Evolutionary conservation across 2,113 vertebrate genomes (phyloP).

Genomic region (Oenanthe melanoleuca): DNA sequence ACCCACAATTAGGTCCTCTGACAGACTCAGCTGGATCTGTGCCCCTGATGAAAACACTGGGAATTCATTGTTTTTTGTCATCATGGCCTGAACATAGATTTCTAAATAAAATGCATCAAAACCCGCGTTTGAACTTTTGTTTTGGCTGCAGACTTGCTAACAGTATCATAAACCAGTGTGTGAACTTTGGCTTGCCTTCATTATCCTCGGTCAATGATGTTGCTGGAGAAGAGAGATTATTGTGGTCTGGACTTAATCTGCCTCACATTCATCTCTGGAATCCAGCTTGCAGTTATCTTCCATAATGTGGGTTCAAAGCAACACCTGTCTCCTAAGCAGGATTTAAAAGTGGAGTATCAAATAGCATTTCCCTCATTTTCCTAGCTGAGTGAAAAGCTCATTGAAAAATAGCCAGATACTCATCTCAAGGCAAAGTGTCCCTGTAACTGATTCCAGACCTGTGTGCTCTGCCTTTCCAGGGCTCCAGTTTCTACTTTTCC

Average conservation of each 20-base stretch:
- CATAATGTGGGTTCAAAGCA: constrained; percentile 42
- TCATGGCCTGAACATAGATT: background rate
- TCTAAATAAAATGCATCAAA: background rate
- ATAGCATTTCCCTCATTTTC: constrained; percentile 25
- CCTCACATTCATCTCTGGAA: constrained; percentile 32
- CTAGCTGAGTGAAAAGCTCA: background rate
- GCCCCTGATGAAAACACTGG: background rate
- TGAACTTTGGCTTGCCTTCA: constrained; percentile 59
- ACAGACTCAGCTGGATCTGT: background rate
- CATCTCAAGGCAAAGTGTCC: background rate
- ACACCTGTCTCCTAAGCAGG: constrained; percentile 48
- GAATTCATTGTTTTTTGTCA: background rate
- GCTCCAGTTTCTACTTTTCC: background rate
- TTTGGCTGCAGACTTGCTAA: constrained; percentile 39
- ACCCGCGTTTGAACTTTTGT: background rate
- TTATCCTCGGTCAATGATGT: background rate
- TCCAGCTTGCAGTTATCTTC: constrained; percentile 44
- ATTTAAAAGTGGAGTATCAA: constrained; percentile 46
- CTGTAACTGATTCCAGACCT: constrained; percentile 47
- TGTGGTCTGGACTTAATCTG: constrained; percentile 56
- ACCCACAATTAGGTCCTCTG: background rate
- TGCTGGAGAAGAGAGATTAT: constrained; percentile 36
- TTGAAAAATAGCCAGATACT: constrained; percentile 39
- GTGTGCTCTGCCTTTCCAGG: background rate
- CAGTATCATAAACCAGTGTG: constrained; percentile 13